Conservation (phyloP, 2,113 vertebrate species). For the Dissostichus mawsoni region DNA sequence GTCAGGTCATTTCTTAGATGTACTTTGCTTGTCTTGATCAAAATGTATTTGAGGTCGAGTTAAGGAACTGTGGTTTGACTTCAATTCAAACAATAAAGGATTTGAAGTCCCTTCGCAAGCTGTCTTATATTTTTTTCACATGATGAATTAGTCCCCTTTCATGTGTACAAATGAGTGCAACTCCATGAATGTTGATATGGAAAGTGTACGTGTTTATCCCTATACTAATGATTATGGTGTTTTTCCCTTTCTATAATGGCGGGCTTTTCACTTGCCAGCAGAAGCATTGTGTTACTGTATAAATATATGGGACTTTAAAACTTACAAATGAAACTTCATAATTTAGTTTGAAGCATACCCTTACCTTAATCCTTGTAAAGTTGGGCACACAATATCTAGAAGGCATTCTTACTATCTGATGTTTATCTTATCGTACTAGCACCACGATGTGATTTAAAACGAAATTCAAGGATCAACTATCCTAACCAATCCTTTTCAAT, state of each 20-base stretch:
- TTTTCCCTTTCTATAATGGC: background rate
- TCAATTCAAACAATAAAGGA: background rate
- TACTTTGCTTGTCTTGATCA: background rate
- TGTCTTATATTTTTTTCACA: background rate
- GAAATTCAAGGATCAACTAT: background rate
- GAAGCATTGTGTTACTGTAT: background rate
- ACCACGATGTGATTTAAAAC: background rate
- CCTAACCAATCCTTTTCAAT: background rate
- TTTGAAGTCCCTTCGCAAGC: background rate
- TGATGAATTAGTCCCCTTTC: background rate
- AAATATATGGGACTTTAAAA: background rate
- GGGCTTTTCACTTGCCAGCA: background rate
- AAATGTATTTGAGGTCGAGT: background rate
- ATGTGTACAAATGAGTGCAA: background rate
- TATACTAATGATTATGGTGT: background rate
- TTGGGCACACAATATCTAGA: too few species aligned
- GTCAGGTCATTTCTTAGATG: background rate
- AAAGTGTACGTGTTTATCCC: background rate
- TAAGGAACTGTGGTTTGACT: background rate
- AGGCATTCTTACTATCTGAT: background rate
- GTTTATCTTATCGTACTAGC: background rate
- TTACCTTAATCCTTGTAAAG: background rate
- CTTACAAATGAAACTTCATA: background rate
- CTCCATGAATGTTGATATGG: background rate
- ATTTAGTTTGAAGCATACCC: background rate